Evolutionary conservation across 1,140 invertebrate species (phyloP).

Genomic region (Drosophila watanabei): DNA sequence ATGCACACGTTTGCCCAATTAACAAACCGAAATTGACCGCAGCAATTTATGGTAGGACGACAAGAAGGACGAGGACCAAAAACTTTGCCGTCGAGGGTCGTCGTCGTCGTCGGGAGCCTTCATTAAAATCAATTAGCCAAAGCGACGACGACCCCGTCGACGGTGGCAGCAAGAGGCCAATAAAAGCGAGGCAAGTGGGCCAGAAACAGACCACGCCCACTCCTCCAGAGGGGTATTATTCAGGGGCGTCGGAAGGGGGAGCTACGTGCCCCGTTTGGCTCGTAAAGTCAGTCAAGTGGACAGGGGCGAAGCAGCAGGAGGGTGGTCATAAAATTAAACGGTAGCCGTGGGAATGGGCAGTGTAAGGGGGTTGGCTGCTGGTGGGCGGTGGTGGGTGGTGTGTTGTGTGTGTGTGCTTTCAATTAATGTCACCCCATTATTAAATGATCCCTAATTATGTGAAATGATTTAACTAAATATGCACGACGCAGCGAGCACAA

Average conservation of each 20-base stretch:
- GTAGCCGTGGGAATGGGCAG: constrained; percentile 52
- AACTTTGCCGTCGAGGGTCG: constrained; percentile 56
- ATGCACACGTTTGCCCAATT: constrained; percentile 74
- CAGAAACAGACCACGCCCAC: constrained; percentile 37
- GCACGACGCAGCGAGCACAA: constrained; percentile 48
- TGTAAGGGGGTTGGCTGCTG: constrained; percentile 10
- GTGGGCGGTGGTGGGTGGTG: constrained; percentile 21
- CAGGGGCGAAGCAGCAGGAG: constrained; percentile 42
- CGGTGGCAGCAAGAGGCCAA: constrained; percentile 60
- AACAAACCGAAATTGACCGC: constrained; percentile 83
- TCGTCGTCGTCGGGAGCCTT: constrained; percentile 51
- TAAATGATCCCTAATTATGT: constrained; percentile 86
- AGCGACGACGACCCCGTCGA: constrained; percentile 53
- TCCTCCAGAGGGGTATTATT: constrained; percentile 5
- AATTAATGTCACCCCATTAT: constrained; percentile 86
- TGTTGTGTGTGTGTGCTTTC: constrained; percentile 54
- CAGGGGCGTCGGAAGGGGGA: constrained; percentile 1
- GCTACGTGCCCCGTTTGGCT: constrained; percentile 58
- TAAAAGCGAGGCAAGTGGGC: constrained; percentile 62
- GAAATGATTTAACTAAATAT: constrained; percentile 85
- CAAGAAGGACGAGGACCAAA: constrained; percentile 34
- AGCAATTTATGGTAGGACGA: constrained; percentile 69
- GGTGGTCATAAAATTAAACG: constrained; percentile 79
- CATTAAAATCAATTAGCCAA: constrained; percentile 83
- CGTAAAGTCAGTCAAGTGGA: constrained; percentile 80